Evolutionary conservation across 2,797 vertebrate genomes (phyloP), one percentile per base, ranked within the genome.

Genomic region (Prionace glauca): DNA sequence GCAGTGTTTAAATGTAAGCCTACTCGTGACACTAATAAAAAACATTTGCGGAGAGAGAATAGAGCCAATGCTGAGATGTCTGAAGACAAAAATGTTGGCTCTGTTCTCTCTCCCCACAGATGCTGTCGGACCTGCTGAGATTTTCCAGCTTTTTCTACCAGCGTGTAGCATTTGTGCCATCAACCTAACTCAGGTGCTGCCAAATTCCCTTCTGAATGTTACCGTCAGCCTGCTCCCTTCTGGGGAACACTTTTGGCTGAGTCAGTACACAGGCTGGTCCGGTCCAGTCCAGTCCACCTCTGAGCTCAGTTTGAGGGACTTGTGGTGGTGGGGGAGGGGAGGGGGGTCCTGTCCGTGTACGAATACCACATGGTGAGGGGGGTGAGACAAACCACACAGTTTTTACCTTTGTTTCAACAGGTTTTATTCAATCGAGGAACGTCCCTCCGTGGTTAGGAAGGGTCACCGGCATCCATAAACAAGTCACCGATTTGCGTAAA

Each of bases 401-500:
- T 12, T n/a, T 91, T 92, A 95, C 56, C 41, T 16, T 0, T 65
- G 3, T 32, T 97, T 98, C 98, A 98, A 98, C 98, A 98, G 98
- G 97, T 99, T 97, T 98, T 99, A 99, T 98, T 99, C 98, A 98
- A 98, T 99, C 98, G 97, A 97, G 97, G 96, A 98, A 98, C 99
- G 97, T 96, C 97, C 98, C 98, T 98, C 99, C 98, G 99, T 99
- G 99, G 99, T 22, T 99, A 99, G 99, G 98, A 97, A 97, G 98
- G 97, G 24, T 29, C 98, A 99, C 99, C 98, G 98, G 98, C 98
- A 98, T 97, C 97, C 98, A 98, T 98, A 98, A 95, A 77, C 71
- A 95, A 56, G 67, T 69, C 91, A 94, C 93, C 29, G 71, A 98
- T 98, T 41, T 98, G 98, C 98, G 98, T 98, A 98, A 98, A 98